These are phyloP conservation scores for Bufo gargarizans DNA, from an alignment of 2,113 vertebrate species.

Conservation along the genomic window DNA sequence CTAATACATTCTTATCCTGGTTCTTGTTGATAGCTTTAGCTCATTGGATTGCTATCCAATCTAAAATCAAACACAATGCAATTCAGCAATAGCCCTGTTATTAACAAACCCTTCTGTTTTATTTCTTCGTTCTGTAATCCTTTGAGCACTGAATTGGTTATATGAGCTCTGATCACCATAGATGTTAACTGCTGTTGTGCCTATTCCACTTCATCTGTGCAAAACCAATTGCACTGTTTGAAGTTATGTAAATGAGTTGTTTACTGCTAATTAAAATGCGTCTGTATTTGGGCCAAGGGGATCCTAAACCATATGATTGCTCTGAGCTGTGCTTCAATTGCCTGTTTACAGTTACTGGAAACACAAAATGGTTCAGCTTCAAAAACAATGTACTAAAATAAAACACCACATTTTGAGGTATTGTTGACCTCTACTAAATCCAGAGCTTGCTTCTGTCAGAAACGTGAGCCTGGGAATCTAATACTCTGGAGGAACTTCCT, in stretches of 20 bases:
- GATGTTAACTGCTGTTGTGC: slow-evolving; percentile 53
- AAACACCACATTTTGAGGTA: slow-evolving; percentile 33
- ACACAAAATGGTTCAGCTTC: slow-evolving; percentile 33
- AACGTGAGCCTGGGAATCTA: slow-evolving; percentile 46
- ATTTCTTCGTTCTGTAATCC: slow-evolving; percentile 21
- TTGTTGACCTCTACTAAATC: slow-evolving; percentile 45
- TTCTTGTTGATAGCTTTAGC: slow-evolving; percentile 11
- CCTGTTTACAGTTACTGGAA: slow-evolving; percentile 3
- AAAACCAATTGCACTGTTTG: slow-evolving; percentile 57
- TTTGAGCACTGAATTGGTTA: slow-evolving; percentile 47
- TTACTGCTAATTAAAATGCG: slow-evolving; percentile 57
- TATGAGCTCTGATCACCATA: slow-evolving; percentile 45
- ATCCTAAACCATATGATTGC: slow-evolving; percentile 47
- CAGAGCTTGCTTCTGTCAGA: slow-evolving; percentile 52
- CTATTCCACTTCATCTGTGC: slow-evolving; percentile 53
- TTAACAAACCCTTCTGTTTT: slow-evolving; percentile 37
- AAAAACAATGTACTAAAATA: slow-evolving; percentile 46
- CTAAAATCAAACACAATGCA: slow-evolving; percentile 33
- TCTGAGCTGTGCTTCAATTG: slow-evolving; percentile 12
- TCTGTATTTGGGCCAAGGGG: slow-evolving; percentile 55
- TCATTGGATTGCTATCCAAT: slow-evolving; percentile 31
- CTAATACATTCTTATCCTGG: slow-evolving; percentile 30
- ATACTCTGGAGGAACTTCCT: slow-evolving; percentile 56
- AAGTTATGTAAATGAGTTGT: slow-evolving; percentile 59
- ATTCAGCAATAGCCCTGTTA: slow-evolving; percentile 21